phyloP scores from a whole-genome alignment of 2,888 invertebrate species.

The Lingula anatina region DNA sequence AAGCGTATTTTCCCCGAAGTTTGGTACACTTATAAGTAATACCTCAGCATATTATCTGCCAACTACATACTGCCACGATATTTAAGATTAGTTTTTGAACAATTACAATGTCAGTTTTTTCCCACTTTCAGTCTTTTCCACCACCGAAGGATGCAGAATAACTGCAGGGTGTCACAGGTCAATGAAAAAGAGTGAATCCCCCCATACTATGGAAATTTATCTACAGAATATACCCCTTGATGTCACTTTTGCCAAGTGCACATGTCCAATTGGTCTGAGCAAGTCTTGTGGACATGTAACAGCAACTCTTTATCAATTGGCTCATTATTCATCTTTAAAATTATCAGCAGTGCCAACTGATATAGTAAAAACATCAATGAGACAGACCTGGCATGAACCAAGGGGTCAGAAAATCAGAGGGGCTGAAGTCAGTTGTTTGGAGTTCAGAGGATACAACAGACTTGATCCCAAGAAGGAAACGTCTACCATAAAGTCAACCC shows the following conservation, averaged over 20 bases:
- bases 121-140: too few relatives aligned
- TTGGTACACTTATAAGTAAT: too few relatives aligned
- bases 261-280: slow-evolving; percentile 5
- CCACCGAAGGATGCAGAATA: neutral
- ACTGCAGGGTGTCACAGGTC: slow-evolving; percentile 2
- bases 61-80: too few relatives aligned
- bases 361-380: slow-evolving; percentile 8
- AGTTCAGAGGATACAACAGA: slow-evolving; percentile 3
- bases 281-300: slow-evolving; percentile 6
- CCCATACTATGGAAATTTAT: neutral
- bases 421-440: slow-evolving; percentile 3
- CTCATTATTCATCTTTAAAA: slow-evolving; percentile 3
- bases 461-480: neutral
- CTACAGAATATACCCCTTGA: neutral
- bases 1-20: too few relatives aligned
- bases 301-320: slow-evolving; percentile 4
- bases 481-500: slow-evolving; percentile 2
- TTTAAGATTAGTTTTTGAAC: too few relatives aligned
- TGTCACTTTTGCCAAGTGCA: neutral
- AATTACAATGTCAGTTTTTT: too few relatives aligned
- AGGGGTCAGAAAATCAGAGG: slow-evolving; percentile 4
- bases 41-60: too few relatives aligned
- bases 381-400: slow-evolving; percentile 9
- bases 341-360: slow-evolving; percentile 4
- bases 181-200: neutral